Evolutionary conservation across 2,888 invertebrate species (phyloP).

Genomic region (Synergus itoensis): DNA sequence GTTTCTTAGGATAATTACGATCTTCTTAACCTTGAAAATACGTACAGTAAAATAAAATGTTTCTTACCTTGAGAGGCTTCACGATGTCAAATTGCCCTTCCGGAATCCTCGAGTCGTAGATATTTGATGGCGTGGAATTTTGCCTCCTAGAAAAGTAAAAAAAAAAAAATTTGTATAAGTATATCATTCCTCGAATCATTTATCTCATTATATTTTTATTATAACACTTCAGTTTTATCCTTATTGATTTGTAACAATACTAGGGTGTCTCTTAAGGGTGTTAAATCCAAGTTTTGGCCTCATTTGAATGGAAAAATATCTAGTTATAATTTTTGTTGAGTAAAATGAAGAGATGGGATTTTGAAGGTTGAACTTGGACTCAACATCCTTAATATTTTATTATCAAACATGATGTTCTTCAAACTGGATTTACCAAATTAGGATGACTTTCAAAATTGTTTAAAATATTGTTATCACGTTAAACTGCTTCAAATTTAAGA

Average conservation of each 20-base stretch:
- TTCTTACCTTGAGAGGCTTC: conserved; percentile 74
- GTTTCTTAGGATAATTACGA: neutral
- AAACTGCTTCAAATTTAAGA: neutral
- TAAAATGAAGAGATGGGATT: too few species aligned
- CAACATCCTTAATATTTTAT: too few species aligned
- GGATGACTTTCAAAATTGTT: neutral
- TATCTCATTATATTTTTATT: too few species aligned
- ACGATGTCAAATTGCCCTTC: conserved; percentile 76
- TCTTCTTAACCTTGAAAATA: conserved; percentile 3
- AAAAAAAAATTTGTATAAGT: conserved; percentile 29
- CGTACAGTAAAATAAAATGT: neutral
- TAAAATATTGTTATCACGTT: neutral
- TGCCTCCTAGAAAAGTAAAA: conserved; percentile 61
- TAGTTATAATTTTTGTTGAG: too few species aligned
- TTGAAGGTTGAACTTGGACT: too few species aligned
- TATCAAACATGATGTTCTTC: too few species aligned
- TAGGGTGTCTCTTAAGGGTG: too few species aligned
- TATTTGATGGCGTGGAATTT: conserved; percentile 66
- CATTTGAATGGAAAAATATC: too few species aligned
- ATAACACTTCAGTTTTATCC: too few species aligned
- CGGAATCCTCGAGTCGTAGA: conserved; percentile 71
- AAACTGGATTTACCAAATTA: neutral
- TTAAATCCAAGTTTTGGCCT: too few species aligned
- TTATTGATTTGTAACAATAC: too few species aligned
- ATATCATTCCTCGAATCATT: neutral